Evolutionary conservation across 2,113 vertebrate genomes (phyloP), one percentile per base, ranked within the genome.

Genomic region (Cyanoliseus patagonus): DNA sequence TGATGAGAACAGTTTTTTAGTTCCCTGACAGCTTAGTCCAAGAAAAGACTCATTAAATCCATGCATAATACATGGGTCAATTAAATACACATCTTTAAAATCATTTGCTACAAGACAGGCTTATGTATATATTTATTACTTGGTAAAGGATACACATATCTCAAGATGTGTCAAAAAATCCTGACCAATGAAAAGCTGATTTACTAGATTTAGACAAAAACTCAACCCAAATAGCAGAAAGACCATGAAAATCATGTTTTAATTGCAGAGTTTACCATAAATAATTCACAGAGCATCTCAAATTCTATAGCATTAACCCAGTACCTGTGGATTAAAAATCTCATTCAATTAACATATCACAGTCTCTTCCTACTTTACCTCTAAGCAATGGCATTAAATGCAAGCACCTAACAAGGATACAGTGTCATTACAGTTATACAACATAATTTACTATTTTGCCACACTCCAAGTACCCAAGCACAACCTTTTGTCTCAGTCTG

Each of bases 321-420:
- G n/a, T 53, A 85, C 55, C 39, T 94, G 57, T 53, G 78, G 57
- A 76, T 80, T 75, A 70, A 96, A 96, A 93, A 78, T 57, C n/a
- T 91, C 75, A 70, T 85, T 82, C 30, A 52, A 75, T 44, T 49
- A 68, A 52, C 20, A n/a, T 37, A 87, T 10, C 79, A 51, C 53
- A 51, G 35, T 55, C 33, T 90, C 52, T 61, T 90, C 75, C 68
- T 49, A 63, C 28, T 74, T 74, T 33, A 52, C 3, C 63, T 86
- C 35, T 72, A 53, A 76, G 19, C 64, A 89, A 39, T 2, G 13
- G 13, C 55, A 76, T 89, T 61, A 76, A 44, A 73, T 12, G 91
- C 51, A 62, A 82, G 30, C 63, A 57, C 31, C 33, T 89, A 86
- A 64, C 25, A 44, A n/a, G 6, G 51, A 46, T 59, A 79, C 10